These are phyloP conservation scores for Lymantria dispar DNA, from an alignment of 2,888 invertebrate species.

Conservation along the genomic window DNA sequence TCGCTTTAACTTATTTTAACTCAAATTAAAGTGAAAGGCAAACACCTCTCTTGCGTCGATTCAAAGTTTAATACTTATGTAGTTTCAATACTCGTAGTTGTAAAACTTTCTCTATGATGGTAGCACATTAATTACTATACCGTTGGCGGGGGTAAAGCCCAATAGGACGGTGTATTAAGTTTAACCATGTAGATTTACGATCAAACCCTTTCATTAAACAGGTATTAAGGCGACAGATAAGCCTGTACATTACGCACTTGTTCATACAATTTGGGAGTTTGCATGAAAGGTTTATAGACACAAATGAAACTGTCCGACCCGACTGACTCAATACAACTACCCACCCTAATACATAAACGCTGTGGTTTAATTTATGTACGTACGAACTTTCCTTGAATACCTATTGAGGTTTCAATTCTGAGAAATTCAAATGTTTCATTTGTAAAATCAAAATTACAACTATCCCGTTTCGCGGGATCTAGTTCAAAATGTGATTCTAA, in stretches of 20 bases:
- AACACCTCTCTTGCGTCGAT: conserved; percentile 66
- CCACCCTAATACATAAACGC: conserved; percentile 57
- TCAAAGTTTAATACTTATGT: conserved; percentile 73
- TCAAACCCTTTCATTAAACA: conserved; percentile 80
- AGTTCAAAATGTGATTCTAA: no score
- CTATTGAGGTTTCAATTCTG: conserved; percentile 34
- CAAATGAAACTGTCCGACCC: conserved; percentile 63
- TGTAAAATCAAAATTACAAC: conserved; percentile 33
- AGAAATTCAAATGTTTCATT: conserved; percentile 26
- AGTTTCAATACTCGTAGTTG: conserved; percentile 72
- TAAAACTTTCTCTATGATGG: conserved; percentile 74
- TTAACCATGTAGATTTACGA: conserved; percentile 79
- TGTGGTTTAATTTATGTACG: conserved; percentile 59
- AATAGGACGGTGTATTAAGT: conserved; percentile 74
- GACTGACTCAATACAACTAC: conserved; percentile 54
- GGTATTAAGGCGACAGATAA: conserved; percentile 79
- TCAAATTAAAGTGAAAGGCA: conserved; percentile 67
- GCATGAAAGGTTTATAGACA: conserved; percentile 62
- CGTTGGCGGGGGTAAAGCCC: conserved; percentile 59
- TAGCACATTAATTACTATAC: conserved; percentile 76
- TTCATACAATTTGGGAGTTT: conserved; percentile 69
- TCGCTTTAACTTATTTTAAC: conserved; percentile 65
- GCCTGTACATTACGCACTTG: conserved; percentile 70
- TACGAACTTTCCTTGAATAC: conserved; percentile 45
- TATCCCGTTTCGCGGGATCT: no score